Evolutionary conservation across 2,113 vertebrate species (phyloP).

Genomic region (Phalacrocorax brasilianus): DNA sequence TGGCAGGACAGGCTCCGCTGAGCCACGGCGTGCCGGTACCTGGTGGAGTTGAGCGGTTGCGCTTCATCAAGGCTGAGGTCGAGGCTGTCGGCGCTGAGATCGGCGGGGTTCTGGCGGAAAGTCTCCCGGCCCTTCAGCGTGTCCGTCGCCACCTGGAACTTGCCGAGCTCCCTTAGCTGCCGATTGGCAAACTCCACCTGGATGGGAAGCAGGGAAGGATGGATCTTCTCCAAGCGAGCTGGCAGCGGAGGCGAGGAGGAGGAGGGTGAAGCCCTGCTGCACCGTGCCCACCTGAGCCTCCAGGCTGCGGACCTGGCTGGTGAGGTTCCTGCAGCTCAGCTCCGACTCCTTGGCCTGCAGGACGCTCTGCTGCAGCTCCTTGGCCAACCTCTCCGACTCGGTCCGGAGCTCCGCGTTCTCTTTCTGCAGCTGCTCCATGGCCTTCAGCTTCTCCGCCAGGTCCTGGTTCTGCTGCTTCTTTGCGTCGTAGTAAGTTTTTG

Average conservation of each 20-base stretch:
- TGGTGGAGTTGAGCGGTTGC: slow-evolving; percentile 67
- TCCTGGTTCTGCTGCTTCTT: slow-evolving; percentile 90
- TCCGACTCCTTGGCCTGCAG: slow-evolving; percentile 74
- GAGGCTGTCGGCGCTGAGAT: slow-evolving; percentile 85
- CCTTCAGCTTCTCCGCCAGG: slow-evolving; percentile 72
- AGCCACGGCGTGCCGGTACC: slow-evolving; percentile 60
- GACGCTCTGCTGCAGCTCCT: slow-evolving; percentile 79
- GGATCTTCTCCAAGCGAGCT: background rate
- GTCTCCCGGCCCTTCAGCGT: slow-evolving; percentile 53
- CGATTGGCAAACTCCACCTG: slow-evolving; percentile 83
- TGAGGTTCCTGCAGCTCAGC: slow-evolving; percentile 74
- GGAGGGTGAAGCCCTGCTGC: background rate
- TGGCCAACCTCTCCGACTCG: slow-evolving; percentile 71
- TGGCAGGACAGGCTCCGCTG: fast-evolving
- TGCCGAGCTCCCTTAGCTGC: slow-evolving; percentile 77
- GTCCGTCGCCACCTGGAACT: slow-evolving; percentile 54
- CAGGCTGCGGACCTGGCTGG: slow-evolving; percentile 76
- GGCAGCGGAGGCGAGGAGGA: fast-evolving
- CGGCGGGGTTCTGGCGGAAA: slow-evolving; percentile 26
- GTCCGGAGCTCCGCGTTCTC: slow-evolving; percentile 71
- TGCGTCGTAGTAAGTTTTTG: slow-evolving; percentile 80
- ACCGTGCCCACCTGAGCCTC: slow-evolving; percentile 81
- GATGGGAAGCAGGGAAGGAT: background rate
- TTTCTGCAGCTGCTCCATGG: slow-evolving; percentile 74
- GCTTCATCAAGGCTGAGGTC: slow-evolving; percentile 82